Evolutionary conservation across 2,113 vertebrate species (phyloP).

Genomic region (Elanoides forficatus): DNA sequence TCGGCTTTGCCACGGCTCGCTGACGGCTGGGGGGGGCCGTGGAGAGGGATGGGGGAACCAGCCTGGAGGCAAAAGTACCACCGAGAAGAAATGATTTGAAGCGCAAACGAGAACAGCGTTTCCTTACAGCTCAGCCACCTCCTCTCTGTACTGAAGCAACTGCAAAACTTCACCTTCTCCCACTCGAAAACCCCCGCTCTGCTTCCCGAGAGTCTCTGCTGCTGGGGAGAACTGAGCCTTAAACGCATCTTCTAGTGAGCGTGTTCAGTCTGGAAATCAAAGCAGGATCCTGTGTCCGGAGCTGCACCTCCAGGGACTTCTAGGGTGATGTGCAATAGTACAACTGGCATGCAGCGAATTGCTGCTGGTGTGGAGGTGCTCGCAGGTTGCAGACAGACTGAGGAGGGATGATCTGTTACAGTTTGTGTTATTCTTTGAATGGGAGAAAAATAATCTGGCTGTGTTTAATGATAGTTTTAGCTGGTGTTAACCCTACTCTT

Average conservation of each 20-base stretch:
- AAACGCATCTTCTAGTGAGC: not conserved
- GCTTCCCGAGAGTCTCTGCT: not conserved
- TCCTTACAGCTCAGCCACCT: not conserved
- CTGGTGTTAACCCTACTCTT: not conserved
- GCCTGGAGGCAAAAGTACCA: not conserved
- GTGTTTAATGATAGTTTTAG: not conserved
- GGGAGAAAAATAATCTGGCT: not conserved
- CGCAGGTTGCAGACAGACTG: not conserved
- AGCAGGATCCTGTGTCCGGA: not conserved
- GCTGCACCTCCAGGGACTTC: not conserved
- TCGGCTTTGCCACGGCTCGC: constrained; percentile 89
- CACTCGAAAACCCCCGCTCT: not conserved
- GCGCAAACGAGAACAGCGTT: not conserved
- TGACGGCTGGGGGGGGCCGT: constrained; percentile 16
- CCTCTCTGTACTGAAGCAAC: not conserved
- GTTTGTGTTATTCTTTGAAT: fast-evolving
- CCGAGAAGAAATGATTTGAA: not conserved
- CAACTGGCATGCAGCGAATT: fast-evolving
- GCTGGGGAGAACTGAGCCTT: not conserved
- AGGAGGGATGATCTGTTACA: not conserved
- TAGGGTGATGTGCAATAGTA: not conserved
- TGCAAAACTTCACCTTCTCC: not conserved
- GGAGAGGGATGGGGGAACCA: fast-evolving
- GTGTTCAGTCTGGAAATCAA: not conserved
- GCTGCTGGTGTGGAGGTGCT: not conserved